Evolutionary conservation across 1,140 invertebrate species (phyloP).

Genomic region (Lethocerus indicus): DNA sequence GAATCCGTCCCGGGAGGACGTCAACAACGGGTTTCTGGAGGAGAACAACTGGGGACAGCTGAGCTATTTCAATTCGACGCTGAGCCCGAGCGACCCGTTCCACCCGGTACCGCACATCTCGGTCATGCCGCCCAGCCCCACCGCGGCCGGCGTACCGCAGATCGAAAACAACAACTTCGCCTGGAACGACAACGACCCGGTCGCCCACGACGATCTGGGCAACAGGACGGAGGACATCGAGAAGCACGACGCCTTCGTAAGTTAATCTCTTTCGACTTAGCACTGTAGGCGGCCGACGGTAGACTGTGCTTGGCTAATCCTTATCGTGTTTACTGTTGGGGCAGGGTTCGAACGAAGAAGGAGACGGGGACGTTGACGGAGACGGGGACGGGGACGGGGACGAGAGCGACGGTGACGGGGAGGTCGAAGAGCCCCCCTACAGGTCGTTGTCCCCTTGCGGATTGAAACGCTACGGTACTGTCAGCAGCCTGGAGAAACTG

Average conservation of each 20-base stretch:
- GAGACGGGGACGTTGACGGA: too few species aligned
- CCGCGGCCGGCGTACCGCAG: slow-evolving; percentile 24
- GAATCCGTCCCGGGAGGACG: not conserved
- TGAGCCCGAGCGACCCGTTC: slow-evolving; percentile 27
- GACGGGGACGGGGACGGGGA: slow-evolving; percentile 9
- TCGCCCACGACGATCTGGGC: not conserved
- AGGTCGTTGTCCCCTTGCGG: slow-evolving; percentile 25
- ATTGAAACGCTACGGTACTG: slow-evolving; percentile 45
- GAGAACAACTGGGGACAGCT: slow-evolving; percentile 6
- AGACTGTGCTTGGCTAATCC: too few species aligned
- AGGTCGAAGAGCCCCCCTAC: slow-evolving; percentile 29
- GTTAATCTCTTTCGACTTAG: too few species aligned
- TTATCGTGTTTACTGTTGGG: too few species aligned
- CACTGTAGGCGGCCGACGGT: too few species aligned
- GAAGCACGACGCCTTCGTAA: too few species aligned
- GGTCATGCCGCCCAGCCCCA: slow-evolving; percentile 52
- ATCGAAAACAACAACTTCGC: slow-evolving; percentile 17
- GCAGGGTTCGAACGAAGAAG: too few species aligned
- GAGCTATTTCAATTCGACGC: slow-evolving; percentile 5
- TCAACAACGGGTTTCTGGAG: not conserved
- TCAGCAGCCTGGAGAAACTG: slow-evolving; percentile 49
- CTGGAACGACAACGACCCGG: slow-evolving; percentile 12
- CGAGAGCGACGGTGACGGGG: slow-evolving; percentile 16
- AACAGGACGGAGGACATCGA: too few species aligned
- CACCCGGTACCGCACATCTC: slow-evolving; percentile 42